Conservation (phyloP, 2,888 invertebrate genomes). For the Drosophila multiciliata region DNA sequence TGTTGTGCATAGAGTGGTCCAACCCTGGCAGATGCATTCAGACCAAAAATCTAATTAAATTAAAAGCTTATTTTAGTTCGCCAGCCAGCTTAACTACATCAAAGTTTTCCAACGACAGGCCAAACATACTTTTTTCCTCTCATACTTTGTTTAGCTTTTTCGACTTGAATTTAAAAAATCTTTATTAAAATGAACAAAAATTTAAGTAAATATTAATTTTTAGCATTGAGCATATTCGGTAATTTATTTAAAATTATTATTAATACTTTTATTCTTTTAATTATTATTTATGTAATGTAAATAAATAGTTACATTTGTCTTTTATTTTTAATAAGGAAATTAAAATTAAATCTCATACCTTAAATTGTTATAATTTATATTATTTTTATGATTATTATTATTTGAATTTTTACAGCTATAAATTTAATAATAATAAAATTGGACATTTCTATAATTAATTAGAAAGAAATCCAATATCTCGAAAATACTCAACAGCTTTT, state of each 20-base stretch:
- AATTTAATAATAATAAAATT: not conserved
- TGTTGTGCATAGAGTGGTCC: not conserved
- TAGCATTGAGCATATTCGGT: not conserved
- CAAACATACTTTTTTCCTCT: not conserved
- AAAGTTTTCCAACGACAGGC: constrained; percentile 1
- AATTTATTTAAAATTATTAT: not conserved
- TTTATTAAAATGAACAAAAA: not conserved
- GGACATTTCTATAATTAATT: not conserved
- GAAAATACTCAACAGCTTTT: not conserved
- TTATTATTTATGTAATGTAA: not conserved
- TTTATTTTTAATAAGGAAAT: not conserved
- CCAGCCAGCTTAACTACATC: constrained; percentile 26
- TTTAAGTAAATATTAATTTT: not conserved
- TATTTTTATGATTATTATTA: not conserved
- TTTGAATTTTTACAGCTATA: not conserved
- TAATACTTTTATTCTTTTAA: not conserved
- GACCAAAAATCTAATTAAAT: constrained; percentile 75
- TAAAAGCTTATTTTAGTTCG: constrained; percentile 66
- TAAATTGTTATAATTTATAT: not conserved
- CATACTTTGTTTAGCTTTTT: not conserved
- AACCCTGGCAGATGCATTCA: constrained; percentile 62
- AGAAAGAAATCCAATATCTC: not conserved
- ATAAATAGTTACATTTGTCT: not conserved
- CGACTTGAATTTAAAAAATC: not conserved
- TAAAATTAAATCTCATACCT: not conserved